Conservation (phyloP, 2,797 vertebrate species). For the Peromyscus melanophrys region DNA sequence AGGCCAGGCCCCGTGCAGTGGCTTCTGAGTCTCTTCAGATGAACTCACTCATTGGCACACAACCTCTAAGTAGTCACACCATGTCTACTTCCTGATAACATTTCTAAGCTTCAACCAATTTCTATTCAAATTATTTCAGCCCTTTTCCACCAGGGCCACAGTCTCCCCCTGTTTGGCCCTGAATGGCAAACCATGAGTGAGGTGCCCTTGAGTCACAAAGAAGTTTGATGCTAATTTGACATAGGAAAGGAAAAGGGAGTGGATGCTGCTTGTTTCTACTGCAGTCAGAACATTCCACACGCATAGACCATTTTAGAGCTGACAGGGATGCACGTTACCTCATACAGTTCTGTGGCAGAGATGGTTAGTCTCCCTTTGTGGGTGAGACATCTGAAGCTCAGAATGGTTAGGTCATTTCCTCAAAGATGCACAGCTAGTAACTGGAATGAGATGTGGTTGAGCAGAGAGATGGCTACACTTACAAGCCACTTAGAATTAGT, state of each 20-base stretch:
- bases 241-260: not conserved
- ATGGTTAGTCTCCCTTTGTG: not conserved
- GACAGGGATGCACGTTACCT: not conserved
- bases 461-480: not conserved
- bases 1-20: not conserved
- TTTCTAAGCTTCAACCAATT: not conserved
- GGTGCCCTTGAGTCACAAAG: not conserved
- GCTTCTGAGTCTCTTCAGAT: not conserved
- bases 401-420: constrained; percentile 42
- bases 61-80: not conserved
- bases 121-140: constrained; percentile 10
- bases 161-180: not conserved
- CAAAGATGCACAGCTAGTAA: not conserved
- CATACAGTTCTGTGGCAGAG: not conserved
- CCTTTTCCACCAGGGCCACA: not conserved
- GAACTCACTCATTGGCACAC: not conserved
- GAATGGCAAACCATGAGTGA: not conserved
- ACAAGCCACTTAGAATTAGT: not conserved
- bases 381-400: constrained; percentile 32
- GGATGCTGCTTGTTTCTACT: not conserved
- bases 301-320: not conserved
- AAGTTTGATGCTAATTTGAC: not conserved
- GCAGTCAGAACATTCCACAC: not conserved
- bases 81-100: not conserved
- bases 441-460: not conserved